A percentile compares a stretch with the other conserved stretches of the same genome.
These are phyloP conservation scores for Dynastes grantii DNA, from an alignment of 2,888 invertebrate species.

Conservation along the genomic window DNA sequence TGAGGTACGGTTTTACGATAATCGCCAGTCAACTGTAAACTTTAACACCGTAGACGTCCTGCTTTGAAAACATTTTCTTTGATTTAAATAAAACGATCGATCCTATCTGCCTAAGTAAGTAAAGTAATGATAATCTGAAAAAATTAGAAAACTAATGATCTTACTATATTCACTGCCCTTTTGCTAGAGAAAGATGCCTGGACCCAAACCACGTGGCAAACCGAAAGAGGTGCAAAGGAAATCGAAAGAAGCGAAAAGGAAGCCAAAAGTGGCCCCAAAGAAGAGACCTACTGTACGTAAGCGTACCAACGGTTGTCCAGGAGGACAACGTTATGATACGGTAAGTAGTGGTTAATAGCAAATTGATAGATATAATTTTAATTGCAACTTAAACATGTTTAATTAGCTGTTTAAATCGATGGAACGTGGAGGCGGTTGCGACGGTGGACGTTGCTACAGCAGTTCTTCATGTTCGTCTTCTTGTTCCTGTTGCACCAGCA, in stretches of 20 bases:
- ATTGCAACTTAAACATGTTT: background rate
- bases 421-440: background rate
- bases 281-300: background rate
- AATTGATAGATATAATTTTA: background rate
- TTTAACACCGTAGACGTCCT: too few species aligned
- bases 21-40: too few species aligned
- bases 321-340: background rate
- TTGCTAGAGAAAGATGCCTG: background rate
- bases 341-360: background rate
- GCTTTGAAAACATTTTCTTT: too few species aligned
- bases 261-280: background rate
- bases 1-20: too few species aligned
- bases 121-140: too few species aligned
- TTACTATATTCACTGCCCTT: too few species aligned
- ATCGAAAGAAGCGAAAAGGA: background rate
- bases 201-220: background rate
- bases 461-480: conserved; percentile 12
- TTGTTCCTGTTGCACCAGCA: background rate
- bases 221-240: background rate
- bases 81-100: too few species aligned
- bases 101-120: too few species aligned
- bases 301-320: background rate
- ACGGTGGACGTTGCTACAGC: conserved; percentile 2
- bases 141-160: too few species aligned
- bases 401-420: background rate